Evolutionary conservation across 2,113 vertebrate species (phyloP).

Genomic region (Pica pica): DNA sequence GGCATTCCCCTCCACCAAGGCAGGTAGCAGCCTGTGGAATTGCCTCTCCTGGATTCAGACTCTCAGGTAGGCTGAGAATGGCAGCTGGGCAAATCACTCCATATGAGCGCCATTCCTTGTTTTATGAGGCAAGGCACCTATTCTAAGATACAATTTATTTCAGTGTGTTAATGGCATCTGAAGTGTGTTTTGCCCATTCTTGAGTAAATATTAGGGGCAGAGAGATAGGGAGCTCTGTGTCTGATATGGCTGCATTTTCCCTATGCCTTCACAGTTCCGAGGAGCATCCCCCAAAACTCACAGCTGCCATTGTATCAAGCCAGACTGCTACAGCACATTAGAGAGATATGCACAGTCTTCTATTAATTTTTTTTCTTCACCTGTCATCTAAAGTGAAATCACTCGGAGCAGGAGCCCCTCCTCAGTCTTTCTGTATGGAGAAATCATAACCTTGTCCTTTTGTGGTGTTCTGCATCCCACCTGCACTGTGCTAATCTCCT

Average conservation of each 20-base stretch:
- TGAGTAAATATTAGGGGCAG: background rate
- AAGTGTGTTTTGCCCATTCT: background rate
- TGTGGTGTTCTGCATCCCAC: background rate
- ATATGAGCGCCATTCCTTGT: background rate
- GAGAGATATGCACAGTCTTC: background rate
- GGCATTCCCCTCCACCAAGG: background rate
- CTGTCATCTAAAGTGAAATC: background rate
- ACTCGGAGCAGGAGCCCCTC: background rate
- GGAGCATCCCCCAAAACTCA: background rate
- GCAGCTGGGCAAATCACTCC: background rate
- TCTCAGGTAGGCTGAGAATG: background rate
- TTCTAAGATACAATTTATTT: background rate
- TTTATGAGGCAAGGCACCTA: rapidly evolving
- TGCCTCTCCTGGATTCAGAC: background rate
- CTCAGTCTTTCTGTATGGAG: background rate
- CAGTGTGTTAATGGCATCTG: background rate
- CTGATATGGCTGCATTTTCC: background rate
- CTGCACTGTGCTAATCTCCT: background rate
- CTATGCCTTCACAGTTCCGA: background rate
- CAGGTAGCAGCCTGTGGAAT: background rate
- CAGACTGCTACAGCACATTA: background rate
- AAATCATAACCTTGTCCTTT: background rate
- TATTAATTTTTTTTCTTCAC: background rate
- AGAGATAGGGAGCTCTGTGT: background rate
- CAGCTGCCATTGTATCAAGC: background rate